phyloP scores from a whole-genome alignment of 2,888 invertebrate genomes.

The Ceratothoa steindachneri region DNA sequence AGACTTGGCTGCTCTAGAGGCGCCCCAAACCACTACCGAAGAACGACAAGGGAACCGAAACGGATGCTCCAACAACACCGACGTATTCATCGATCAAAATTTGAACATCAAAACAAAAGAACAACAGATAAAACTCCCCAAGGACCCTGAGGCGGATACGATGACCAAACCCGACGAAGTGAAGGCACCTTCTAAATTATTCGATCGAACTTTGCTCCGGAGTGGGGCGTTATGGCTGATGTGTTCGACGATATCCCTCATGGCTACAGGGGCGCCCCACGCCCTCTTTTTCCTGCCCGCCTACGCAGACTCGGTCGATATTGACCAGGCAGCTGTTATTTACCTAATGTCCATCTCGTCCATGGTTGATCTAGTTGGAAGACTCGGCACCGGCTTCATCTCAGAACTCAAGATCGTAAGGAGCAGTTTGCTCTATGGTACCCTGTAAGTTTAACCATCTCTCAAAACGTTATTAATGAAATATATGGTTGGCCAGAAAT shows the following conservation, averaged over 20 bases:
- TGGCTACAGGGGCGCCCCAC: slow-evolving; percentile 73
- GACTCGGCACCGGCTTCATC: slow-evolving; percentile 68
- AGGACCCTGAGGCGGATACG: slow-evolving; percentile 30
- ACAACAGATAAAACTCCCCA: neutral
- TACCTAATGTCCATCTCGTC: slow-evolving; percentile 71
- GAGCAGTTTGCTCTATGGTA: slow-evolving; percentile 66
- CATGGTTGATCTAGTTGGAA: slow-evolving; percentile 66
- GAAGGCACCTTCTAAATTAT: slow-evolving; percentile 37
- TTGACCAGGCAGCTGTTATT: slow-evolving; percentile 62
- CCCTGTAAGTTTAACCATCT: slow-evolving; percentile 58
- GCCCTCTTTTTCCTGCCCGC: slow-evolving; percentile 71
- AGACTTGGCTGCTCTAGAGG: neutral
- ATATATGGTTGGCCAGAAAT: too few species aligned
- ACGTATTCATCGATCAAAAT: neutral
- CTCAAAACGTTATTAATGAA: slow-evolving; percentile 6
- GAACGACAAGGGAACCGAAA: too few species aligned
- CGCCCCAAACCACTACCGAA: neutral
- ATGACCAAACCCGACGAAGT: slow-evolving; percentile 43
- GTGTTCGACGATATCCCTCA: slow-evolving; percentile 67
- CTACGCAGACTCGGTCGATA: slow-evolving; percentile 65
- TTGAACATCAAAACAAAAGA: neutral
- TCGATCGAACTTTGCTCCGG: slow-evolving; percentile 65
- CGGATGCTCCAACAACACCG: neutral
- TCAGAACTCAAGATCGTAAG: slow-evolving; percentile 69
- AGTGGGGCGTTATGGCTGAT: slow-evolving; percentile 68